Base-by-base conservation (phyloP, 2,797 vertebrate genomes). In the Harpagifer antarcticus region DNA sequence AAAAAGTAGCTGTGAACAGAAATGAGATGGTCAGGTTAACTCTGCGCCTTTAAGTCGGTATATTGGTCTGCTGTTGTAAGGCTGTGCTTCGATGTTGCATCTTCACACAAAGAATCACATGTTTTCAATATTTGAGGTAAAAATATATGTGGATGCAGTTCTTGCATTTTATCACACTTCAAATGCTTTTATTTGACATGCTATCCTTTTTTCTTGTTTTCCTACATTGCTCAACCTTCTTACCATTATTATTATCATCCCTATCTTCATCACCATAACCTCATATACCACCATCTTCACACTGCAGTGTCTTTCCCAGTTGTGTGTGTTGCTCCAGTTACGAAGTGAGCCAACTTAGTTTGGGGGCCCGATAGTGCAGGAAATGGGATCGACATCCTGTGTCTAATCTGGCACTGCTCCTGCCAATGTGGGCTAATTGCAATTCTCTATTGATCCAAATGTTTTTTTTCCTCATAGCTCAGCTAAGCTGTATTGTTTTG, bases 371-470 rank as follows among this genome's bases (percentile, higher is more conserved):
- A 92, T 93, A 91, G 94, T 91, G 93, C 93, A 92, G 93, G 93
- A 94, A 94, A 94, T 94, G 83, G 90, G 91, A 94, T 95, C 85
- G 92, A 94, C 93, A 92, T 93, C 88, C 90, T 87, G 85, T 88
- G 90, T 93, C 92, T 95, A 93, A 95, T 95, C 94, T 93, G 89
- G 89, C 91, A 75, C 81, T 61, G 80, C 92, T 91, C 79, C 90
- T 94, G 93, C 93, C 93, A 92, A 92, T 94, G 92, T 91, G 86
- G 90, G 90, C 93, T 94, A 94, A 95, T 94, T 94, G 92, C 92
- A 92, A 94, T 93, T 92, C 91, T 91, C 85, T 93, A 95, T 95
- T 92, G 95, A 95, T 95, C 91, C 87, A 79, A 71, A 82, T 84
- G 85, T 42, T 82, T 89, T 83, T 72, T 53, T 52, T 52, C 49